A percentile compares a stretch with the other conserved stretches of the same genome.
These are phyloP conservation scores for Eulemur rubriventer DNA, from an alignment of 2,797 vertebrate genomes.

Conservation along the genomic window DNA sequence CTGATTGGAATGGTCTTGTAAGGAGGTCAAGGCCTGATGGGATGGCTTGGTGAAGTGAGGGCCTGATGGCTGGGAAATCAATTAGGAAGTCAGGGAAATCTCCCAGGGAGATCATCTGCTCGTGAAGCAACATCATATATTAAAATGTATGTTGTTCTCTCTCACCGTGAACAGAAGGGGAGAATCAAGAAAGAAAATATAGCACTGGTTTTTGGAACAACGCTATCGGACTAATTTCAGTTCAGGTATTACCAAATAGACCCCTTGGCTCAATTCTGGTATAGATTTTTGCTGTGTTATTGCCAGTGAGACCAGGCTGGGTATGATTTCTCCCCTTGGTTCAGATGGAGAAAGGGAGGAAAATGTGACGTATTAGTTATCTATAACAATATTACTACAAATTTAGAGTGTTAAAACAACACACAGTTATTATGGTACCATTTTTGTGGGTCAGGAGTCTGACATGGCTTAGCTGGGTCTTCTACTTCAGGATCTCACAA, in stretches of 20 bases:
- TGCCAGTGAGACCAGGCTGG: not conserved
- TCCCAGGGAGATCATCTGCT: slow-evolving; percentile 2
- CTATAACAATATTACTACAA: not conserved
- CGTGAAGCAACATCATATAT: not conserved
- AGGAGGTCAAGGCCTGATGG: not conserved
- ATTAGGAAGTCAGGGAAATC: slow-evolving; percentile 35
- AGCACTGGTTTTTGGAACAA: not conserved
- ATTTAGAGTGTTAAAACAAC: not conserved
- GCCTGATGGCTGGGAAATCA: not conserved
- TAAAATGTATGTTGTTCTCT: slow-evolving; percentile 25
- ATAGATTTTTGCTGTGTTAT: not conserved
- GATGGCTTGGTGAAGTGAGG: not conserved
- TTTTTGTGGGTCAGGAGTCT: not conserved
- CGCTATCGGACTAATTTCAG: not conserved
- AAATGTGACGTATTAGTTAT: not conserved
- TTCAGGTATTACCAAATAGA: not conserved
- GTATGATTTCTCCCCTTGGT: not conserved
- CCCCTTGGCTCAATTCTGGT: not conserved
- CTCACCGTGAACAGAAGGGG: not conserved
- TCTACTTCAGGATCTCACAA: not conserved
- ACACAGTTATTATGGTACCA: not conserved
- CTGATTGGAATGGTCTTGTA: not conserved
- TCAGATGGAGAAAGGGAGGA: not conserved
- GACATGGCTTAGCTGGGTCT: not conserved
- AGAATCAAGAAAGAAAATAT: not conserved